Conservation (phyloP, 2,888 invertebrate genomes). For the Drosophila demipolita region DNA sequence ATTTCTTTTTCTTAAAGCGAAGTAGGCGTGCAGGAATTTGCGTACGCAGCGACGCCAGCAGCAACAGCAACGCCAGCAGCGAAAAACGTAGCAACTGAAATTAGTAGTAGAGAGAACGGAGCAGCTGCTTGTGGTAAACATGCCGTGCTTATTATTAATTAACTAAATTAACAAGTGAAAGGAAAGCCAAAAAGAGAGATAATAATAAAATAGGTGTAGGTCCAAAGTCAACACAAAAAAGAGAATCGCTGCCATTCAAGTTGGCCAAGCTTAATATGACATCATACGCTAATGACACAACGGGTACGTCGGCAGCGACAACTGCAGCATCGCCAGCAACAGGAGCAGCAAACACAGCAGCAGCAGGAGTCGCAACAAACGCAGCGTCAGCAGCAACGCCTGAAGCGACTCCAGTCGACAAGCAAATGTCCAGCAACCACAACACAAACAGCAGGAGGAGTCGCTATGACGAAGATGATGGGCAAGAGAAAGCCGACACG, state of each 20-base stretch:
- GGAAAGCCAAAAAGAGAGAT: slow-evolving; percentile 21
- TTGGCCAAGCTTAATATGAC: slow-evolving; percentile 60
- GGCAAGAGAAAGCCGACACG: slow-evolving; percentile 84
- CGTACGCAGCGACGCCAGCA: slow-evolving; percentile 44
- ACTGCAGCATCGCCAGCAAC: slow-evolving; percentile 37
- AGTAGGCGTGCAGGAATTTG: slow-evolving; percentile 68
- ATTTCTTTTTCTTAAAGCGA: slow-evolving; percentile 48
- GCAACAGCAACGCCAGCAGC: slow-evolving; percentile 32
- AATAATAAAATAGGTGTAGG: slow-evolving; percentile 51
- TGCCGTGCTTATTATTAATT: slow-evolving; percentile 65
- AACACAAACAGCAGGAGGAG: slow-evolving; percentile 19
- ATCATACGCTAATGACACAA: slow-evolving; percentile 77
- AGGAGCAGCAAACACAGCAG: slow-evolving; percentile 22
- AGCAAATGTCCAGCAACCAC: slow-evolving; percentile 47
- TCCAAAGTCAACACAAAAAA: slow-evolving; percentile 14
- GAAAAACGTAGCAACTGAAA: slow-evolving; percentile 47
- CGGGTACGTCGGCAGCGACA: slow-evolving; percentile 57
- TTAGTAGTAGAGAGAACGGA: slow-evolving; percentile 43
- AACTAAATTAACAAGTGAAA: slow-evolving; percentile 70
- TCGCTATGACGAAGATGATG: slow-evolving; percentile 72
- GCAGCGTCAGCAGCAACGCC: slow-evolving; percentile 20
- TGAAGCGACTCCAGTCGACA: slow-evolving; percentile 41
- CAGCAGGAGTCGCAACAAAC: slow-evolving; percentile 10
- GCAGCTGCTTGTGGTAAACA: slow-evolving; percentile 30
- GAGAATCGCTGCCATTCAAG: slow-evolving; percentile 28